A percentile compares a stretch with the other conserved stretches of the same genome.
phyloP scores from a whole-genome alignment of 2,113 vertebrate genomes.

The Otocyon megalotis region DNA sequence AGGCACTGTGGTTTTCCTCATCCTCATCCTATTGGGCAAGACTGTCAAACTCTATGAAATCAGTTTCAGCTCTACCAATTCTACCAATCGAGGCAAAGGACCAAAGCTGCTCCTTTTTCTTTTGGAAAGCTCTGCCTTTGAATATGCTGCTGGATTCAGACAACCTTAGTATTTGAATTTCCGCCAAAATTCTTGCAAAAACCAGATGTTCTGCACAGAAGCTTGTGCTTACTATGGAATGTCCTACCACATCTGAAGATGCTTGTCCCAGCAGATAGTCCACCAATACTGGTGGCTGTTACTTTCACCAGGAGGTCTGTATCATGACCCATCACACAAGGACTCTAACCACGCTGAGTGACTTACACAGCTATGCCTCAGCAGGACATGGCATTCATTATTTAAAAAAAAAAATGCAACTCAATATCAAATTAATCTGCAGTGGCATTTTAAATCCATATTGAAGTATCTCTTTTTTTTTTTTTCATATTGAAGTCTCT shows the following conservation, averaged over 20 bases:
- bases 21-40: constrained; percentile 71
- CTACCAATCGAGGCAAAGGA: constrained; percentile 65
- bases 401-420: neutral
- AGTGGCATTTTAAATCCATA: neutral
- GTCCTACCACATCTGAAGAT: constrained; percentile 57
- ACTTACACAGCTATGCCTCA: neutral
- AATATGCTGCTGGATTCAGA: constrained; percentile 60
- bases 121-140: constrained; percentile 24
- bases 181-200: constrained; percentile 65
- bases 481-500: neutral
- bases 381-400: neutral
- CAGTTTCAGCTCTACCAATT: constrained; percentile 65
- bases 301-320: neutral
- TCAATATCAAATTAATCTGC: neutral
- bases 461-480: neutral
- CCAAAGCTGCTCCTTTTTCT: constrained; percentile 43
- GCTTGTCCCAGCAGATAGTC: neutral
- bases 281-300: neutral
- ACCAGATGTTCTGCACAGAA: constrained; percentile 57
- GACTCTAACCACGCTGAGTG: neutral
- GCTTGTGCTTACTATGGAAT: constrained; percentile 38
- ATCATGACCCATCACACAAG: neutral
- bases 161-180: constrained; percentile 31
- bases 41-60: constrained; percentile 66
- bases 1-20: constrained; percentile 66